A percentile compares a stretch with the other conserved stretches of the same genome.
These are phyloP conservation scores for Reticulitermes speratus DNA, from an alignment of 1,140 invertebrate genomes.

Conservation along the genomic window DNA sequence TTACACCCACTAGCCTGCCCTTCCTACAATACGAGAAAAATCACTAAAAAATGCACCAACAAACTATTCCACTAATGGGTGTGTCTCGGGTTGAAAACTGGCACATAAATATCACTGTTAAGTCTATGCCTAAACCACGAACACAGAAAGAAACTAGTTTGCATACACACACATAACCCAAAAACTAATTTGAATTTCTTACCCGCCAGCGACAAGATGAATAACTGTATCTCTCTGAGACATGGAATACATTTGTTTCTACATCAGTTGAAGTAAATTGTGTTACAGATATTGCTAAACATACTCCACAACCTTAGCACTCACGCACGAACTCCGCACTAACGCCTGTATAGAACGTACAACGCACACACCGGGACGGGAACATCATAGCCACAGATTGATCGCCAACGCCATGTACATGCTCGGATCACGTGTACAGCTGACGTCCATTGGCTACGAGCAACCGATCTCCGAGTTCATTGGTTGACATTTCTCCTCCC, in stretches of 20 bases:
- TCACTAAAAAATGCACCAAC: no score
- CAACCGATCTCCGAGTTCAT: constrained; percentile 9
- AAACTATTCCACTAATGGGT: no score
- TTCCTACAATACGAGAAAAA: no score
- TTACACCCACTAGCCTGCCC: no score
- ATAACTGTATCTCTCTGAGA: constrained; percentile 71
- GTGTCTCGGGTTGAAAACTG: no score
- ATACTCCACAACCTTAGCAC: background rate
- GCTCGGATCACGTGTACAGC: constrained; percentile 26
- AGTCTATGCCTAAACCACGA: no score
- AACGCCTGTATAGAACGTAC: background rate
- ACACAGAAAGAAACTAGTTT: no score
- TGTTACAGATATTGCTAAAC: no score
- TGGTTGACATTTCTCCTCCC: constrained; percentile 11
- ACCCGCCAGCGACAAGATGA: constrained; percentile 86
- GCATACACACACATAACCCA: no score
- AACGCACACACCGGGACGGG: background rate
- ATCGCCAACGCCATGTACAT: constrained; percentile 1
- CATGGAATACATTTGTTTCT: constrained; percentile 5
- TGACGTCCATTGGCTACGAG: constrained; percentile 28
- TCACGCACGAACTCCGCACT: background rate
- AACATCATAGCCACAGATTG: background rate
- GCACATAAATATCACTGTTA: no score
- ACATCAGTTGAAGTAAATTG: background rate
- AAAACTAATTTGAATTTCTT: constrained; percentile 44